Evolutionary conservation across 2,113 vertebrate genomes (phyloP), one percentile per base, ranked within the genome.

Genomic region (Neodontobutis hainanensis): DNA sequence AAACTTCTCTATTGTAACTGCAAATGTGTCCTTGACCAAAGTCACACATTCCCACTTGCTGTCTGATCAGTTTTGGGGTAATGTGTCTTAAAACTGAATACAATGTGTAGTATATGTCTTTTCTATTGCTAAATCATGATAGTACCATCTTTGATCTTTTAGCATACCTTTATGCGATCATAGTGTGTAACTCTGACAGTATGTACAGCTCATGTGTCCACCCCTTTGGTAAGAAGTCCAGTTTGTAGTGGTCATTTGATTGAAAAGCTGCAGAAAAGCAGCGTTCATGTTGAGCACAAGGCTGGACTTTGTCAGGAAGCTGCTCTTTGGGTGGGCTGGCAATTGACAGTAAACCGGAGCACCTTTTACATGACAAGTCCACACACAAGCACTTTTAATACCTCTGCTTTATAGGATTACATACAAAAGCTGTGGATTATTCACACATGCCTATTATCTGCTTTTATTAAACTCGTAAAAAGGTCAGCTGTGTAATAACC

Each of bases 271-370:
- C 75, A 71, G 65, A 61, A 74, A 70, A 64, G 77, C 63, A 69
- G 70, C 46, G 49, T 47, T 82, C 80, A 43, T n/a, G 46, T 19
- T 58, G 44, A 74, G 81, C 69, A 50, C 70, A 76, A 56, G 40
- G 74, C 69, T 75, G 77, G 75, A 70, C 65, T 63, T 48, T 48
- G 42, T 89, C 74, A 73, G 72, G 78, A 61, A 83, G 80, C 77
- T 42, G 62, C 88, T 40, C 51, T 6, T 58, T 91, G 90, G 88
- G 90, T 92, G 89, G 91, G 71, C 87, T 52, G 0, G 58, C 34
- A 45, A 8, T 71, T 53, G 65, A 80, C 68, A 19, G 63, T 38
- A 10, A 32, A 52, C 75, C 66, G 67, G 76, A 42, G 73, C 83
- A 86, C 86, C 73, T 85, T 78, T 65, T 53, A 75, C 67, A 14